Conservation (phyloP, 1,140 invertebrate species). For the Gryllus bimaculatus region DNA sequence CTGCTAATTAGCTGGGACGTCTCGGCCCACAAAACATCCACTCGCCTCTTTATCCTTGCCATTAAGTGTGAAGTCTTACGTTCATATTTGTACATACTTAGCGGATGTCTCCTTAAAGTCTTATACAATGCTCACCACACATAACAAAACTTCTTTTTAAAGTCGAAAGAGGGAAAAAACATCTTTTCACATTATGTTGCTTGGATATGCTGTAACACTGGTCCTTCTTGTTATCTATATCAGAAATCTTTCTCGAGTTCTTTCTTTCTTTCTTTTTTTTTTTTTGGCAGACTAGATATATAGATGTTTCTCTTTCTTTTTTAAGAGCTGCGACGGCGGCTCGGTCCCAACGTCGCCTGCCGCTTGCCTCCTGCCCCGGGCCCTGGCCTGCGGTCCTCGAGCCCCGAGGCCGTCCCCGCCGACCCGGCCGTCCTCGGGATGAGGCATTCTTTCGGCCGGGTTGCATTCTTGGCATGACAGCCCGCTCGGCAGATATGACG, state of each 20-base stretch:
- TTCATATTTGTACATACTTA: constrained; percentile 6
- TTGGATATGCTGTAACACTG: background rate
- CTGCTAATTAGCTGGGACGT: background rate
- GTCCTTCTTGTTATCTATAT: constrained; percentile 5
- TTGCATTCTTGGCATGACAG: background rate
- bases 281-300: background rate
- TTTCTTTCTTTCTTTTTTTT: background rate
- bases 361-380: background rate
- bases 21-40: background rate
- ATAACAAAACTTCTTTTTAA: background rate
- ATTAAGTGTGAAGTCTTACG: constrained; percentile 1
- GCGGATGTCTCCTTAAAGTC: background rate
- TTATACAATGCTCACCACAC: background rate
- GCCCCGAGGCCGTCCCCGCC: background rate
- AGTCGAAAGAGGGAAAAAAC: background rate
- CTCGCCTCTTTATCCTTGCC: constrained; percentile 2
- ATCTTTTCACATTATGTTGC: constrained; percentile 5
- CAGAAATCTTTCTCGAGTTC: constrained; percentile 4
- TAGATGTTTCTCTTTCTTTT: background rate
- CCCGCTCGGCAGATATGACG: background rate
- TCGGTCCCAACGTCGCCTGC: no score
- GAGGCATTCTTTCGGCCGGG: background rate
- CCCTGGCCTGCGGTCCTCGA: background rate
- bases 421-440: background rate
- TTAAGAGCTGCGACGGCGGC: background rate